Evolutionary conservation across 2,888 invertebrate genomes (phyloP).

Genomic region (Lamellibrachia columna): DNA sequence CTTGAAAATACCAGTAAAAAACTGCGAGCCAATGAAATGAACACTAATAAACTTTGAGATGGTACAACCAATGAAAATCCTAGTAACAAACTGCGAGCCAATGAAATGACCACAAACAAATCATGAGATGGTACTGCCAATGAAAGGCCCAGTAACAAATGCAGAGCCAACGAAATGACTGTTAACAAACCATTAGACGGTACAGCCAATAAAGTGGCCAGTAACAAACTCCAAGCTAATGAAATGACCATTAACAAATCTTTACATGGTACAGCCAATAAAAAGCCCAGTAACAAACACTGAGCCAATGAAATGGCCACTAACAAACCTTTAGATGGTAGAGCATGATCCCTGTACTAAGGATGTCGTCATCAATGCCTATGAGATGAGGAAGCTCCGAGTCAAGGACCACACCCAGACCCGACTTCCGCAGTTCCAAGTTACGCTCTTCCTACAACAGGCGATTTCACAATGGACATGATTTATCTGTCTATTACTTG

Average conservation of each 20-base stretch:
- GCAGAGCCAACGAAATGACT: neutral
- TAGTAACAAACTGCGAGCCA: neutral
- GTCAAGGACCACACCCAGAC: conserved; percentile 74
- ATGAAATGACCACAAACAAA: conserved; percentile 46
- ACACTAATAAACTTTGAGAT: conserved; percentile 13
- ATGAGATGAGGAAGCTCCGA: conserved; percentile 92
- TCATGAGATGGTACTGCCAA: conserved; percentile 80
- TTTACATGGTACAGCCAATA: neutral
- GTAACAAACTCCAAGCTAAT: neutral
- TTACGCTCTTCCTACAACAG: conserved; percentile 83
- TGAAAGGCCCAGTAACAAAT: neutral
- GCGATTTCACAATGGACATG: neutral
- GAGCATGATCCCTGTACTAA: conserved; percentile 89
- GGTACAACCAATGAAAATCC: neutral
- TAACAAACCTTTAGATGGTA: conserved; percentile 81
- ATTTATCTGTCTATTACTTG: neutral
- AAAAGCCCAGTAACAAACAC: neutral
- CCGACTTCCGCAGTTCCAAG: conserved; percentile 84
- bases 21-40: neutral
- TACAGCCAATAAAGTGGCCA: neutral
- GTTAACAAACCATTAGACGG: too few species aligned
- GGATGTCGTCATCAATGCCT: conserved; percentile 83
- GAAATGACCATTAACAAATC: conserved; percentile 13
- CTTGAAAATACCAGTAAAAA: neutral
- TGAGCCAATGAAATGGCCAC: neutral